Percentiles rank a stretch among this genome's conserved stretches.
These are phyloP conservation scores for Myathropa florea DNA, from an alignment of 2,888 invertebrate species.

Conservation along the genomic window DNA sequence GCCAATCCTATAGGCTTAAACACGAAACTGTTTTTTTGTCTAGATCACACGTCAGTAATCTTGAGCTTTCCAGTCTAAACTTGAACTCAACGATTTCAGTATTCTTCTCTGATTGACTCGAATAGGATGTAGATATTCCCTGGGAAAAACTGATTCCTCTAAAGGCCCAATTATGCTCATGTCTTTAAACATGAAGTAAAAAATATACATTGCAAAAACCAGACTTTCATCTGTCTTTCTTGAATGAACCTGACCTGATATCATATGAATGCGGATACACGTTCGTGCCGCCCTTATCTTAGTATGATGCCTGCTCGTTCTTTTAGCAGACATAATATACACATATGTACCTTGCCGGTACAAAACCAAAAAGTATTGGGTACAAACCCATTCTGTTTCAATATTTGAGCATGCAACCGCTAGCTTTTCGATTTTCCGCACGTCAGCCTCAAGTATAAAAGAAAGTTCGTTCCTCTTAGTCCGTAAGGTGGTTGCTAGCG, in stretches of 20 bases:
- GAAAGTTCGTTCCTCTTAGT: slow-evolving; percentile 49
- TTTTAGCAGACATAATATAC: slow-evolving; percentile 26
- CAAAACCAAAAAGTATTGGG: background rate
- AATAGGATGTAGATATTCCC: no score
- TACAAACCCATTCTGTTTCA: slow-evolving; percentile 55
- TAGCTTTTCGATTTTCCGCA: slow-evolving; percentile 62
- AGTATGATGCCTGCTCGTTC: background rate
- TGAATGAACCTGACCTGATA: background rate
- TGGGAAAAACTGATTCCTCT: no score
- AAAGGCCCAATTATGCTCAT: background rate
- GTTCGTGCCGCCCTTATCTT: background rate
- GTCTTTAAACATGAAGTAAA: background rate
- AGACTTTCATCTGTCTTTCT: background rate
- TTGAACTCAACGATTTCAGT: no score
- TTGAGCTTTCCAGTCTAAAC: no score
- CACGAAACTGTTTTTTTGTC: no score
- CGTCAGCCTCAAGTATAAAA: slow-evolving; percentile 56
- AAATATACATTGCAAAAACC: background rate
- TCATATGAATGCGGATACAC: background rate
- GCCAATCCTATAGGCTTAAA: no score
- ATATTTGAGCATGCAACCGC: slow-evolving; percentile 64
- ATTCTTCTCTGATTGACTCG: no score
- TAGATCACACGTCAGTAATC: no score
- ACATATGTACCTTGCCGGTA: slow-evolving; percentile 16
- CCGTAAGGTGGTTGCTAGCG: slow-evolving; percentile 12